These are phyloP conservation scores for Homalodisca vitripennis DNA, from an alignment of 1,140 invertebrate genomes.

Conservation along the genomic window DNA sequence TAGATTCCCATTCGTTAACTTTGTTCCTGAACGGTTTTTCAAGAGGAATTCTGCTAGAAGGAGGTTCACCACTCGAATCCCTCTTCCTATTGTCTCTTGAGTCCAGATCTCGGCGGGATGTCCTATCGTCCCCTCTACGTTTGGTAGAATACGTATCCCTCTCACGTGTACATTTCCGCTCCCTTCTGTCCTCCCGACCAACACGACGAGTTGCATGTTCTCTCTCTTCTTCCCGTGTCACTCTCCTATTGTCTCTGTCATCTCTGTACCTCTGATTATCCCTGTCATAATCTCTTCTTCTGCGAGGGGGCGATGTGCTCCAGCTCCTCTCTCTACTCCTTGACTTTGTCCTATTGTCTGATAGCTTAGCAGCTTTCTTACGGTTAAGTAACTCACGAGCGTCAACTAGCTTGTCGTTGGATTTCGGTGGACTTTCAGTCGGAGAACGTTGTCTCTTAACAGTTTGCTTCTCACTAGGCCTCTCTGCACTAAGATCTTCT, in stretches of 20 bases:
- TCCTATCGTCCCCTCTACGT: background rate
- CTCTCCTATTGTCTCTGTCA: background rate
- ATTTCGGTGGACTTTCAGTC: background rate
- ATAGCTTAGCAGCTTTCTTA: constrained; percentile 21
- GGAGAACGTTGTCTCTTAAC: background rate
- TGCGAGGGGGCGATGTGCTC: background rate
- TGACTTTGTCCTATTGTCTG: background rate
- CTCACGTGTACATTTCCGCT: background rate
- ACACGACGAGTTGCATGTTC: background rate
- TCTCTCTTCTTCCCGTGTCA: background rate
- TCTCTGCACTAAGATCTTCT: background rate
- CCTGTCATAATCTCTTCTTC: background rate
- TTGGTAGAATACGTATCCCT: background rate
- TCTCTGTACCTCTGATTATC: background rate
- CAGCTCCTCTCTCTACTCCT: constrained; percentile 1
- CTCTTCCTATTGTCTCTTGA: background rate
- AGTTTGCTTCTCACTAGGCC: constrained; percentile 1
- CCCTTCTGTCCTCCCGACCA: background rate
- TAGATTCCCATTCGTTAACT: background rate
- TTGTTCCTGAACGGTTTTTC: constrained; percentile 3
- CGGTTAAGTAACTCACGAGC: constrained; percentile 17
- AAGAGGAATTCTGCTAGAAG: background rate
- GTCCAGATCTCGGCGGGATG: background rate
- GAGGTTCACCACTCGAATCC: constrained; percentile 1
- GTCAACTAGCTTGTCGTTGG: background rate